Base-by-base conservation (phyloP, 2,797 vertebrate genomes). In the Cuniculus paca region DNA sequence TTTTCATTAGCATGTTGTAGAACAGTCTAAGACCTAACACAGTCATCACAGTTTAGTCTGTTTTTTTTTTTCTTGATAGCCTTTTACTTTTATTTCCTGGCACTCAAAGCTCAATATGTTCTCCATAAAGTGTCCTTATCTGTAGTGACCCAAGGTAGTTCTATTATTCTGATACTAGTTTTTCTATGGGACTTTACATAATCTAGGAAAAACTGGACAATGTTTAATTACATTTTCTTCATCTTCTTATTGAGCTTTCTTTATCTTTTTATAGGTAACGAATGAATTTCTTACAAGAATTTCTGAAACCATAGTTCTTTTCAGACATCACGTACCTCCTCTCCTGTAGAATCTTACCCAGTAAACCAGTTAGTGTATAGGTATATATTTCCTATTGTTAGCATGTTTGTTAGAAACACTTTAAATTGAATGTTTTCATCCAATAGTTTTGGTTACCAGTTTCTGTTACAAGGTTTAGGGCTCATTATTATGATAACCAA, bases 21-120 rank as follows among this genome's bases (percentile, higher is more conserved):
- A 80, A 70, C 79, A 48, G 52, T 19, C 17, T 42, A 56, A 54
- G 48, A 31, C 24, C 6, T 61, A 90, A 39, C 50, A 84, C 4
- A 65, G 1, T 78, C 6, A 12, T 77, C 42, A 81, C 31, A 63
- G 12, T 42, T 50, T 79, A 39, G n/a, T 31, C 17, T 74, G 14
- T 83, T 17, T n/a, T 79, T 85, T 74, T 85, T 80, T 12, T 79
- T 75, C 45, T 56, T 52, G 1, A 20, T 50, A 45, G 56, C 36
- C 10, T 45, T 77, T 63, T 72, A 39, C 36, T 20, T 58, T 74
- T 54, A 63, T 26, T 79, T 93, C 52, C 34, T 95, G 16, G 3
- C 14, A 48, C 4, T 95, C 68, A 78, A 95, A 93, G 24, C 58
- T 85, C 56, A 92, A 24, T 74, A 34, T 88, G 10, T 90, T 78